These are phyloP conservation scores for Eudyptes chrysolophus DNA, from an alignment of 2,113 vertebrate genomes.

Conservation along the genomic window DNA sequence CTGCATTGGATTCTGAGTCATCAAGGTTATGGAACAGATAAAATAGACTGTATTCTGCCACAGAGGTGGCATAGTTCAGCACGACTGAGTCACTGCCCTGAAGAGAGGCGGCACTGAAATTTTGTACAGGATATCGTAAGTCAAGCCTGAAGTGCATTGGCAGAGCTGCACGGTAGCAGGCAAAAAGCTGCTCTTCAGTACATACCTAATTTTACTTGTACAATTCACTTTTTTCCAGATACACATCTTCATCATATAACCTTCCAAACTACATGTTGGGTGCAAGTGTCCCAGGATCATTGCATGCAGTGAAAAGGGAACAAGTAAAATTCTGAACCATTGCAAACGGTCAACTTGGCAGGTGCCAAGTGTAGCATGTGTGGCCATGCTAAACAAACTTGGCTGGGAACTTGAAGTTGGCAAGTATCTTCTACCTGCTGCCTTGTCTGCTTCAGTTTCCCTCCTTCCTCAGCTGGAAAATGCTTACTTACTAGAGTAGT, in stretches of 20 bases:
- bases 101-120: not conserved
- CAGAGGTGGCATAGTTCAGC: conserved; percentile 16
- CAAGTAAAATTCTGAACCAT: not conserved
- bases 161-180: not conserved
- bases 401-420: conserved; percentile 9
- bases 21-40: conserved; percentile 11
- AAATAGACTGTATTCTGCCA: not conserved
- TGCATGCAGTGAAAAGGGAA: not conserved
- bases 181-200: not conserved
- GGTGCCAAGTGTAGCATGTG: not conserved
- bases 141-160: conserved; percentile 30
- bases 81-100: conserved; percentile 1
- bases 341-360: conserved; percentile 20
- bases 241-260: not conserved
- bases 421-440: conserved; percentile 42
- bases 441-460: conserved; percentile 31
- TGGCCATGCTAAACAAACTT: conserved; percentile 25
- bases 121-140: not conserved
- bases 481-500: not conserved
- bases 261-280: not conserved
- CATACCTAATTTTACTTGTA: not conserved
- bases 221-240: not conserved
- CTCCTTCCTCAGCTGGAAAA: conserved; percentile 43
- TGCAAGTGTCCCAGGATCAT: not conserved
- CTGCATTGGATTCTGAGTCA: conserved; percentile 29